phyloP scores from a whole-genome alignment of 2,888 invertebrate genomes.

The Smittia aterrima region DNA sequence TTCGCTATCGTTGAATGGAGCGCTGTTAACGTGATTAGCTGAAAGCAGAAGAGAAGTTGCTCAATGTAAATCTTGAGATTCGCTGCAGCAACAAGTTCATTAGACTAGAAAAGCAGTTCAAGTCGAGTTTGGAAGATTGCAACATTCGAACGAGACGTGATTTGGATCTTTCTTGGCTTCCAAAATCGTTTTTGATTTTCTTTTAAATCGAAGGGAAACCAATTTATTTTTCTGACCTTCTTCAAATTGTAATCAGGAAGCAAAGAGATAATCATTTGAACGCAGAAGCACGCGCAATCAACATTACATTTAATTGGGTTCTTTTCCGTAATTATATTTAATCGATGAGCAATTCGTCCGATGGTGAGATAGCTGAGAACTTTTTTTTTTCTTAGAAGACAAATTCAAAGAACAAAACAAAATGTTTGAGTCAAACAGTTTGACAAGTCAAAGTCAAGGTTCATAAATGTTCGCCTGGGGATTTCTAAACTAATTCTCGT shows the following conservation, averaged over 20 bases:
- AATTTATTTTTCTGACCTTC: too few relatives aligned
- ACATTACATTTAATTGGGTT: neutral
- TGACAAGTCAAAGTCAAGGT: conserved; percentile 17
- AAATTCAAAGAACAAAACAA: neutral
- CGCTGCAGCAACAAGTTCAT: too few relatives aligned
- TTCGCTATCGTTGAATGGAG: conserved; percentile 19
- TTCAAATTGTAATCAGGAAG: too few relatives aligned
- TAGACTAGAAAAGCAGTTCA: too few relatives aligned
- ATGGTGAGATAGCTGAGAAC: neutral
- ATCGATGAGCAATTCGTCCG: neutral
- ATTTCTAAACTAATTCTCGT: neutral
- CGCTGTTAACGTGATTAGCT: neutral
- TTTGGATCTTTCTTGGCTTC: too few relatives aligned
- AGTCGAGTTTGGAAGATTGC: too few relatives aligned
- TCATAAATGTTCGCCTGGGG: neutral
- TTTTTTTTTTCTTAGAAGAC: neutral
- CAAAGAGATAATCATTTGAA: too few relatives aligned
- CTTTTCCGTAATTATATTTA: neutral
- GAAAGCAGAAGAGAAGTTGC: neutral
- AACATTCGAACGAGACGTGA: too few relatives aligned
- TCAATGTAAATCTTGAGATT: neutral
- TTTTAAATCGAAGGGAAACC: too few relatives aligned
- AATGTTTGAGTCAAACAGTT: neutral
- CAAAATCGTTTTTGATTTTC: too few relatives aligned
- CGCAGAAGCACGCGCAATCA: neutral